Conservation (phyloP, 35 echinoderm and acorn worm genomes). For the Ophioderma brevispina region DNA sequence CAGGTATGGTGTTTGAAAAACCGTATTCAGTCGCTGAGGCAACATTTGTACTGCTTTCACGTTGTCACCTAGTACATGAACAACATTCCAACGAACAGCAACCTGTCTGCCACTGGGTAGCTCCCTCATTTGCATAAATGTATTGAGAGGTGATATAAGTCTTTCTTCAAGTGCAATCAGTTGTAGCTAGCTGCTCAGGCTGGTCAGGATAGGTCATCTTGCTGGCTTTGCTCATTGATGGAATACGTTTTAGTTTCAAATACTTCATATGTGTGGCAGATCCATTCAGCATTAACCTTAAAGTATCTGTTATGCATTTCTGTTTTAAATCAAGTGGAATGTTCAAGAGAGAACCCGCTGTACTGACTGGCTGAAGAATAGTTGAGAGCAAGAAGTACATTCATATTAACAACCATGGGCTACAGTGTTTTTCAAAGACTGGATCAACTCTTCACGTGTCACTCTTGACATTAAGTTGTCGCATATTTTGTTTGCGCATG, state of each 20-base stretch:
- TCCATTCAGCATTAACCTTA: background rate
- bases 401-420: background rate
- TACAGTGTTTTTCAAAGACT: background rate
- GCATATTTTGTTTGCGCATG: no score
- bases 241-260: background rate
- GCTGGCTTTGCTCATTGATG: background rate
- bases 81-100: background rate
- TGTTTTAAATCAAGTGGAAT: background rate
- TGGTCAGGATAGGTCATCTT: background rate
- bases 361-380: background rate
- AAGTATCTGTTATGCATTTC: background rate
- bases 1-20: background rate
- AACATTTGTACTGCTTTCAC: background rate
- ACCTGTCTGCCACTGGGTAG: background rate
- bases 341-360: background rate
- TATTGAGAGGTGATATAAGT: background rate
- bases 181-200: background rate
- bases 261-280: background rate
- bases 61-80: background rate
- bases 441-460: background rate
- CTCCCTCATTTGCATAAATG: background rate
- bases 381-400: background rate
- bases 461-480: no score
- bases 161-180: background rate
- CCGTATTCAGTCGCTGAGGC: background rate